Base-by-base conservation (phyloP, 2,888 invertebrate species). In the Syrista parreyssii region DNA sequence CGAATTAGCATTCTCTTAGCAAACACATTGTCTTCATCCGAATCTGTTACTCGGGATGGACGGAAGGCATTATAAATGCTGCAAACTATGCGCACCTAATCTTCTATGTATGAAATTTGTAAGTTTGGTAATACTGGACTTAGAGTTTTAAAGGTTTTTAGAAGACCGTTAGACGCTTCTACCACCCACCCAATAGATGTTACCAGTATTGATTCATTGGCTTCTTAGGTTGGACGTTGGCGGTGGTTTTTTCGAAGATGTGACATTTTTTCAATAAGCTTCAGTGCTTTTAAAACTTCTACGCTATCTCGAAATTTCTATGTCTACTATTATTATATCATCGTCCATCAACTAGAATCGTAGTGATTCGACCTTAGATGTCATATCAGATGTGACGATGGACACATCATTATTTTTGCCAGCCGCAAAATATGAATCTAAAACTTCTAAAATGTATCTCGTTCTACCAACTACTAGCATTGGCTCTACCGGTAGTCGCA, bases 281-380 rank as follows among this genome's bases (percentile, higher is more conserved):
- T 79, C 76, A 77, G 68, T 32, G 79, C 75, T 76, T 82, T 74
- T 69, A 81, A 75, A 30, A 78, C 68, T 4, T 1, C 11, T 9
- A 77, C 23, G 6, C 68, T 73, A 68, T 79, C 77, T 68, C 73
- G 68, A 33, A 79, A 77, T 72, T 73, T 75, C n/a, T 84, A n/a
- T 34, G 74, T 85, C 83, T 23, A 85, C 75, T 12, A 83, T 75
- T 72, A 81, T 76, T 30, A 82, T 72, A 76, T 85, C 83, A 1
- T 79, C 81, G 23, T 71, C 73, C 34, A n/a, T 35, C 9, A 78
- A 68, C 76, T 33, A 76, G 73, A 40, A 36, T 40, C n/a, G 23
- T 31, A n/a, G 74, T 32, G 68, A 12, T 4, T n/a, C 33, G 15
- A 30, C 68, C 34, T 79, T 32, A 1, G 76, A 75, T 2, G 4